These are phyloP conservation scores for Callithrix jacchus DNA, from an alignment of 2,113 vertebrate genomes.

Conservation along the genomic window DNA sequence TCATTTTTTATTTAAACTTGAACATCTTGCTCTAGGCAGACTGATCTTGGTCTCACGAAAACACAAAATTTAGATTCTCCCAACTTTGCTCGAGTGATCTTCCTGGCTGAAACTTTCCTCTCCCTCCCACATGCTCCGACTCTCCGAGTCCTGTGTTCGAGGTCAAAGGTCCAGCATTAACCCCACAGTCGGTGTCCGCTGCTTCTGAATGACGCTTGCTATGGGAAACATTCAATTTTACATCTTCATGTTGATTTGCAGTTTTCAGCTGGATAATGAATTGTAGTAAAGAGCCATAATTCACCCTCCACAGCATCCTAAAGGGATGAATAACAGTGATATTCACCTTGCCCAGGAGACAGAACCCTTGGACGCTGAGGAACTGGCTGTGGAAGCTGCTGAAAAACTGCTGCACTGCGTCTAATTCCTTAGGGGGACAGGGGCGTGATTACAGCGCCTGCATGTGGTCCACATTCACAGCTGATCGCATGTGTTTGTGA, in stretches of 20 bases:
- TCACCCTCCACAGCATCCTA: background rate
- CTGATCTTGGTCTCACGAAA: accelerated
- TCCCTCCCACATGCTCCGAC: background rate
- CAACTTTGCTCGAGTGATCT: background rate
- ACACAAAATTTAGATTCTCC: background rate
- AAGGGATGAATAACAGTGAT: background rate
- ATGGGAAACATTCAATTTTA: background rate
- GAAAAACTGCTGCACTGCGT: accelerated
- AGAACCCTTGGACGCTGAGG: too few relatives aligned
- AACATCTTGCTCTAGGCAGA: background rate
- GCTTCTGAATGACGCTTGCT: background rate
- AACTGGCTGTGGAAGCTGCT: accelerated
- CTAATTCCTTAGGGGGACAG: background rate
- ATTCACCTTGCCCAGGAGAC: background rate
- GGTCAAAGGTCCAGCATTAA: background rate
- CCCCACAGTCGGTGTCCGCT: background rate
- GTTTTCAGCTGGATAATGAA: background rate
- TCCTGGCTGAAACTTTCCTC: too few relatives aligned
- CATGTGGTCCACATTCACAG: background rate
- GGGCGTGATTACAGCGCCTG: too few relatives aligned
- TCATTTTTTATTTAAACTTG: background rate
- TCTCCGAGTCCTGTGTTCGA: background rate
- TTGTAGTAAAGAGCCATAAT: background rate
- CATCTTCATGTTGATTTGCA: too few relatives aligned
- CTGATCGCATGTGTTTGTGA: background rate